Percentiles rank a stretch among this genome's conserved stretches.
These are phyloP conservation scores for Sebastes elongatus DNA, from an alignment of 2,797 vertebrate species.

Conservation along the genomic window DNA sequence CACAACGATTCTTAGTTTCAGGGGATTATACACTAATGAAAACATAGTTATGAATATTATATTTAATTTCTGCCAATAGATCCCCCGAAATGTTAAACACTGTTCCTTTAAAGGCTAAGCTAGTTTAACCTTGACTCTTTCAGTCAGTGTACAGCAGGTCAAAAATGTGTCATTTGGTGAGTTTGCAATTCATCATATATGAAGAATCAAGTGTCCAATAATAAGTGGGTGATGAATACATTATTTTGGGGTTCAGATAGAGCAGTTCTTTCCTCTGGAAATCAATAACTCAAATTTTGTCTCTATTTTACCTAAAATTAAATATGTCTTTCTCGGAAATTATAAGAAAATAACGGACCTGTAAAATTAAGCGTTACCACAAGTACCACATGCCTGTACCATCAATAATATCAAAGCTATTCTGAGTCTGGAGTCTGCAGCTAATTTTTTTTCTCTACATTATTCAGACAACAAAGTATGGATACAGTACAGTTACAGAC, in stretches of 20 bases:
- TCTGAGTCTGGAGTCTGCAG: constrained; percentile 39
- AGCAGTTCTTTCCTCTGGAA: not conserved
- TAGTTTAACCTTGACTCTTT: not conserved
- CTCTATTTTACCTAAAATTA: not conserved
- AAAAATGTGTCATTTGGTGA: not conserved
- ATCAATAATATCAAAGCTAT: constrained; percentile 57
- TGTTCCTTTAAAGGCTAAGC: not conserved
- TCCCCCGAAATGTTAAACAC: no score
- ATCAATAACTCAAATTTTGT: not conserved
- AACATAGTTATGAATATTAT: no score
- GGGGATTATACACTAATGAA: no score
- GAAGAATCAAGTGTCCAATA: not conserved
- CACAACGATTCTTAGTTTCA: no score
- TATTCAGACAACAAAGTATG: constrained; percentile 60
- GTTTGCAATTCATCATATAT: not conserved
- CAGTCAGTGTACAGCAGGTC: not conserved
- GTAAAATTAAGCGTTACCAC: constrained; percentile 28
- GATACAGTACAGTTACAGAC: constrained; percentile 65
- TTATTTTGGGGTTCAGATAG: not conserved
- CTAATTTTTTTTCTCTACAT: constrained; percentile 22
- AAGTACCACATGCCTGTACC: constrained; percentile 50
- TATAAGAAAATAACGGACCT: constrained; percentile 6
- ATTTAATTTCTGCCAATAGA: no score
- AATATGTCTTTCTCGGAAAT: not conserved
- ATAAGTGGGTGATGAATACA: not conserved